Evolutionary conservation across 1,140 invertebrate genomes (phyloP).

Genomic region (Psilanteris sp.): DNA sequence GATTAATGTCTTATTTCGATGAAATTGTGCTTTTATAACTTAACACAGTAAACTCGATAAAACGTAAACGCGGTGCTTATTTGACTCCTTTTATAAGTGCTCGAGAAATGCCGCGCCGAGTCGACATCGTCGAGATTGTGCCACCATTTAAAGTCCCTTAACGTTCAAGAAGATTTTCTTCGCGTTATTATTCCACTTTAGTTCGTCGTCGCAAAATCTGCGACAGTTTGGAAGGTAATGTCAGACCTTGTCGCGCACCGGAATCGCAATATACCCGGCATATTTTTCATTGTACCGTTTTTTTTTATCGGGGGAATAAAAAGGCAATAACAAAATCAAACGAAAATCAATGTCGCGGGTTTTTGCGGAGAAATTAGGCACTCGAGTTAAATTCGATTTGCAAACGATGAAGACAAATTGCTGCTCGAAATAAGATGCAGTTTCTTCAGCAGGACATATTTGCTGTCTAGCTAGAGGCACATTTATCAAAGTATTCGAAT

Average conservation of each 20-base stretch:
- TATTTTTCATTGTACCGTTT: slow-evolving; percentile 21
- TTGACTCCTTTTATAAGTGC: slow-evolving; percentile 14
- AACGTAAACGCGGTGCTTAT: slow-evolving; percentile 14
- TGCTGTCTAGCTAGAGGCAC: neutral
- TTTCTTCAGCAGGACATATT: neutral
- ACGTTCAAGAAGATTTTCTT: slow-evolving; percentile 23
- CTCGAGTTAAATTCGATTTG: neutral
- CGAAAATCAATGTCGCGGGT: neutral
- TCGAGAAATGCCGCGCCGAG: slow-evolving; percentile 7
- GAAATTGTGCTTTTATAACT: too few relatives aligned
- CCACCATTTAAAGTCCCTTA: slow-evolving; percentile 43
- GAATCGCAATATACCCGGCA: slow-evolving; percentile 2
- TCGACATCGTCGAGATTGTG: slow-evolving; percentile 25
- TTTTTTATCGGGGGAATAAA: too few relatives aligned
- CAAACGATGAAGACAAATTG: slow-evolving; percentile 16
- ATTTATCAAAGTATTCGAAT: slow-evolving; percentile 27
- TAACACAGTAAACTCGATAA: slow-evolving; percentile 1
- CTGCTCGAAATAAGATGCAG: neutral
- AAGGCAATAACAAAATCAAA: neutral
- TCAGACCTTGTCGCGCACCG: slow-evolving; percentile 1
- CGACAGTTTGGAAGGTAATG: slow-evolving; percentile 26
- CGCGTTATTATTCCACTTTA: slow-evolving; percentile 40
- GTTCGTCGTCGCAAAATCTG: slow-evolving; percentile 30
- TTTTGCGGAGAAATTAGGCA: slow-evolving; percentile 4
- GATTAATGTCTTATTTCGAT: too few relatives aligned